Base-by-base conservation (phyloP, 2,888 invertebrate genomes). In the Plusia festucae region DNA sequence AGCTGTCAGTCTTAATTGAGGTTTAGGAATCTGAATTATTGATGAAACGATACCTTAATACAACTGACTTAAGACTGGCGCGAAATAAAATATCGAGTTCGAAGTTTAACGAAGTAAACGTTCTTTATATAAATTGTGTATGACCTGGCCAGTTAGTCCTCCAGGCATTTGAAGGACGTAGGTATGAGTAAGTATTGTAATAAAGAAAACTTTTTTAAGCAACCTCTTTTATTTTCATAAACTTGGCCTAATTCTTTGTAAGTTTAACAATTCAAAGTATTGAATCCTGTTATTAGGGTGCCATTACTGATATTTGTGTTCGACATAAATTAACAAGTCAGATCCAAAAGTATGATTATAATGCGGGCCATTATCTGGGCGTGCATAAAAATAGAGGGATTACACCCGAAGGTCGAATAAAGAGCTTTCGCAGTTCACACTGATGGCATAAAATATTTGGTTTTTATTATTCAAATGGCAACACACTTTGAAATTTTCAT, bases 251-350 rank as follows among this genome's bases (percentile, higher is more conserved):
- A 61, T 69, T 69, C 59, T 64, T 65, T 49, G 51, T 59, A 56
- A 69, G 63, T 65, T 76, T 56, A 40, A 69, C 59, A 76, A 69
- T 65, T 64, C 44, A 62, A 59, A 76, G 60, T 46, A 53, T 55
- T 63, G 55, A 73, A 65, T 74, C 65, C 70, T 63, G 70, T 75
- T 66, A 73, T 73, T 66, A 73, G 57, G 49, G 49, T 13, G 53
- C 56, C 60, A 65, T 70, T 74, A 75, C 60, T 40, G 53, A 66
- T 66, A 70, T 74, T 70, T 74, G 51, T 70, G 67, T 75, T 66
- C 61, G 8, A 56, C 57, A 68, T 76, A 68, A 74, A 72, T 72
- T 76, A 72, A 60, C 68, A 68, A 68, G 68, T 76, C 64, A 64
- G 40, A 40, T 40, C n/a, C 40, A 65, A 71, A 75, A 70, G 70